These are phyloP conservation scores for Moxostoma hubbsi DNA, from an alignment of 2,797 vertebrate species.

Conservation along the genomic window DNA sequence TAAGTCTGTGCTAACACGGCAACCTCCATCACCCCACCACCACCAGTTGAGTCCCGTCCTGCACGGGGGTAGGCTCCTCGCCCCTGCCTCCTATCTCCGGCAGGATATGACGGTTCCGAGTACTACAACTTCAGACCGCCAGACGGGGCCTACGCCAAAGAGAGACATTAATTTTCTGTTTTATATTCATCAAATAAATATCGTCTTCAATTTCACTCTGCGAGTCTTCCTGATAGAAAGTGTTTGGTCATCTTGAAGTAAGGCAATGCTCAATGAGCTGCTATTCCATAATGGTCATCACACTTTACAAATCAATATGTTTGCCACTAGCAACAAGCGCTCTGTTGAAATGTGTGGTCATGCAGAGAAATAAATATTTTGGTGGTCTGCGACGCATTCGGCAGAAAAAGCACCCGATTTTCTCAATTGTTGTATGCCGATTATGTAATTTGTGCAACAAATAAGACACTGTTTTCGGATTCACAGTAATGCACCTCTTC, in stretches of 20 bases:
- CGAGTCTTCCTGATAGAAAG: too few relatives aligned
- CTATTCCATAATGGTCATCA: slow-evolving; percentile 23
- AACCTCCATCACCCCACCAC: too few relatives aligned
- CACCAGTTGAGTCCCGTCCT: too few relatives aligned
- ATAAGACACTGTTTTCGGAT: neutral
- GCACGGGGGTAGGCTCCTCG: too few relatives aligned
- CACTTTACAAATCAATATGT: slow-evolving; percentile 43
- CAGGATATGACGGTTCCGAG: too few relatives aligned
- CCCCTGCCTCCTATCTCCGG: too few relatives aligned
- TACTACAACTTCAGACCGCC: too few relatives aligned
- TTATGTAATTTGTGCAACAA: neutral
- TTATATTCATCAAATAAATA: too few relatives aligned
- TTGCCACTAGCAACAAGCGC: neutral
- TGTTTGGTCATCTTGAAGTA: slow-evolving; percentile 1
- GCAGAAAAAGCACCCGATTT: neutral
- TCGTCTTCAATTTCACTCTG: too few relatives aligned
- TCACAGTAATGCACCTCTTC: slow-evolving; percentile 82
- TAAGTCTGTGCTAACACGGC: too few relatives aligned
- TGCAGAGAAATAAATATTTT: neutral
- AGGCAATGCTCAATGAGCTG: neutral
- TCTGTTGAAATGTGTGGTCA: neutral
- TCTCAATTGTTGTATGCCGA: slow-evolving; percentile 39
- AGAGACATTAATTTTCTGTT: too few relatives aligned
- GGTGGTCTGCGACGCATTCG: neutral
- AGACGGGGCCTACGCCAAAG: too few relatives aligned